Evolutionary conservation across 1,140 invertebrate genomes (phyloP), one percentile per base, ranked within the genome.

Genomic region (Drosophila kikkawai): DNA sequence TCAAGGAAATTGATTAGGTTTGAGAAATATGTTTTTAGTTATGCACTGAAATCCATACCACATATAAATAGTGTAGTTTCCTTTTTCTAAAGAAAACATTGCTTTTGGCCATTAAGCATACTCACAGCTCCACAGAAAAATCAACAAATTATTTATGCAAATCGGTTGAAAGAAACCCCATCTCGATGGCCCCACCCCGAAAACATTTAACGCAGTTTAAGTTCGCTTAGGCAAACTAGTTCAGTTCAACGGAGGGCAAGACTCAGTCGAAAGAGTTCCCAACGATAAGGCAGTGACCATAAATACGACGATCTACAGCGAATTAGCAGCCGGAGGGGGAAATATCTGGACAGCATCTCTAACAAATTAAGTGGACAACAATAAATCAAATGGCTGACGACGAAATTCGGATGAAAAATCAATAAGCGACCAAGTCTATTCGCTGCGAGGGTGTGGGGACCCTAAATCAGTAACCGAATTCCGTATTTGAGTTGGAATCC

Each of bases 371-470:
- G 81, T 90, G 81, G 75, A 90, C 82, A 80, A 82, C 71, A 79
- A 90, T 90, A 90, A 90, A 90, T 90, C 85, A 90, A 70, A 74
- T 64, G 66, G 64, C 81, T 82, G 78, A 85, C 82, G 85, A 88
- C 86, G 82, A 90, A 90, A 85, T 90, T 90, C 86, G 78, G 90
- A 85, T 90, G 85, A 90, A 90, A 90, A 90, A 90, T 90, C 85
- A 90, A 90, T 90, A 90, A 82, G 79, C 81, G 68, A 65, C 81
- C 88, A 85, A 82, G 69, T 88, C 85, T 88, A 88, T 88, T 22
- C 79, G 63, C 37, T 45, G 48, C 47, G 59, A 50, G 67, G 53
- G 69, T 32, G 66, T 41, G 55, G 55, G 58, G 64, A 22, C 51
- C 50, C 64, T 67, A 75, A 77, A 77, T 77, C 55, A 69, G 64